A percentile compares a stretch with the other conserved stretches of the same genome.
phyloP scores from a whole-genome alignment of 2,113 vertebrate species.

The Onychostruthus taczanowskii region DNA sequence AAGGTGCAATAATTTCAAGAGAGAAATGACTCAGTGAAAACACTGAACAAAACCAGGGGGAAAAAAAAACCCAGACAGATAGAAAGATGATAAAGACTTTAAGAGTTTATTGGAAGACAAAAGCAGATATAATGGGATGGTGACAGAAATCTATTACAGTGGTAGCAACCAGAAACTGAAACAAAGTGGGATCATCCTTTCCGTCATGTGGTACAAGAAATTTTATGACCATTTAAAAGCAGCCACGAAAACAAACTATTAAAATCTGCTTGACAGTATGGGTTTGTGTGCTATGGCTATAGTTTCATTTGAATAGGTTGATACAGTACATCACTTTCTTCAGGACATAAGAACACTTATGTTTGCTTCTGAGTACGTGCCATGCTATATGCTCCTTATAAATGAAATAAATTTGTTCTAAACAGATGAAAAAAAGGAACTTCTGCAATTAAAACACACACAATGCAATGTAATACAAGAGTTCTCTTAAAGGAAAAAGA shows the following conservation, averaged over 20 bases:
- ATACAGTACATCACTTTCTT: neutral
- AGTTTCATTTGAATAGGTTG: neutral
- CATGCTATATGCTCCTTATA: neutral
- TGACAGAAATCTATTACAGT: slow-evolving; percentile 65
- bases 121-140: slow-evolving; percentile 57
- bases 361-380: neutral
- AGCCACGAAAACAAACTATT: neutral
- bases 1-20: neutral
- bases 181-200: slow-evolving; percentile 4
- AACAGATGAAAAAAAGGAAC: neutral
- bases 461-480: neutral
- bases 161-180: slow-evolving; percentile 54
- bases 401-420: neutral
- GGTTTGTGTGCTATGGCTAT: neutral
- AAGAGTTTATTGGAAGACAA: slow-evolving; percentile 79
- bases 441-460: neutral
- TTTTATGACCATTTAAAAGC: neutral
- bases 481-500: neutral
- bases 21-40: neutral
- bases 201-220: neutral
- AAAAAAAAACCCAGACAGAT: slow-evolving; percentile 57
- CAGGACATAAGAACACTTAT: neutral
- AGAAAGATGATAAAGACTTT: slow-evolving; percentile 68
- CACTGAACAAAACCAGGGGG: neutral
- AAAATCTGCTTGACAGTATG: neutral